Evolutionary conservation across 2,797 vertebrate species (phyloP), one percentile per base, ranked within the genome.

Genomic region (Rhabdomys pumilio): DNA sequence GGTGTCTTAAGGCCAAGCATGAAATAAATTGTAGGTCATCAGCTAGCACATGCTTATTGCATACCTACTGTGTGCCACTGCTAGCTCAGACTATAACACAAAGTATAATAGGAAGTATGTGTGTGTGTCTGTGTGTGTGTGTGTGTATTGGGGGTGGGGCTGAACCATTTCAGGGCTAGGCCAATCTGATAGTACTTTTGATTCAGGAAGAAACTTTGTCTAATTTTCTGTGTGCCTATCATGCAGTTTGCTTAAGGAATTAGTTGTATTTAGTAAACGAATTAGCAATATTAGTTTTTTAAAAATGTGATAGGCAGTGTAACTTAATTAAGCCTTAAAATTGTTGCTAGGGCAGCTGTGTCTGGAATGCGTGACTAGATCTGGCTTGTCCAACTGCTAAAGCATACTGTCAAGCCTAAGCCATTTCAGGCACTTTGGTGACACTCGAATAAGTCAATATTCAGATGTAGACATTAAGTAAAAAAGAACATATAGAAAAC

Each of bases 101-200:
- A 17, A 73, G 85, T 55, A 61, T 69, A 63, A 91, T 94, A 96
- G 97, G 96, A 98, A 98, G 73, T 95, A 79, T 96, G 97, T 97
- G 94, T 73, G n/a, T 72, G 65, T 67, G 65, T 34, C 12, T 12
- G 63, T 13, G 63, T 14, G 3, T 34, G 65, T 15, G 65, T n/a
- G 34, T n/a, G n/a, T 38, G n/a, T 38, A 6, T 24, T 41, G n/a
- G 17, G n/a, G n/a, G 72, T 41, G 9, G 73, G 73, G 22, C 79
- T 83, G 61, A 59, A 87, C 73, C 61, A 90, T 96, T 84, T 83
- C 79, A 93, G 47, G 93, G 53, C 6, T 8, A n/a, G 80, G 29
- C 67, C 96, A 50, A 76, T 44, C 76, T 96, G 61, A 80, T 50
- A 14, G 93, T 93, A 93, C 81, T 81, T 87, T 89, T 72, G 65